Base-by-base conservation (phyloP, 2,113 vertebrate genomes). In the Gasterosteus nipponicus region DNA sequence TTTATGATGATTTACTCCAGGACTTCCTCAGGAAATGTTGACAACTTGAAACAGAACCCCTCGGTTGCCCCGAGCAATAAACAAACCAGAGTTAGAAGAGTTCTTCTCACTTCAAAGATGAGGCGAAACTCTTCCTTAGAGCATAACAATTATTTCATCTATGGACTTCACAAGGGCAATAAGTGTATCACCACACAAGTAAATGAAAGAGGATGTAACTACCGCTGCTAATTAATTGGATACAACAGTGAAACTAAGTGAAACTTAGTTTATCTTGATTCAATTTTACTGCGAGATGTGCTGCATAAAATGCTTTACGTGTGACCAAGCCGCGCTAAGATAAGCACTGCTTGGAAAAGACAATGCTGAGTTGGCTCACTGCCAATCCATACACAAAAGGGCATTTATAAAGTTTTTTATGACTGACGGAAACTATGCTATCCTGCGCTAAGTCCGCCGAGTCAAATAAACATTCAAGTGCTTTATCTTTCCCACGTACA, bases 1-100 rank as follows among this genome's bases (percentile, higher is more conserved):
- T 88, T 89, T 80, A 81, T 83, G 84, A 89, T 89, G 81, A 93
- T 91, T 91, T 91, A 89, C 86, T 86, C 49, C 47, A 81, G 70
- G 70, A 89, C 87, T 90, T 93, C 89, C 90, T 91, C 80, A 91
- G 91, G 91, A 91, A 91, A 91, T 92, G 92, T 90, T 87, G 89
- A 92, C 89, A 88, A 91, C 89, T 90, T 90, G 83, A 91, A 91
- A 91, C 83, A 75, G 86, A 89, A 89, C 89, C 84, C 65, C 79
- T 81, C 75, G 42, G 47, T 82, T 66, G 80, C 87, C 82, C 57
- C 2, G n/a, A 89, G 85, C 85, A 70, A 78, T 89, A 91, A 92
- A 92, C 83, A 90, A 87, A 85, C 61, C 5, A 62, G 47, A 86
- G 85, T 81, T 86, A 85, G 81, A 56, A 2, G 67, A 86, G 75